Conservation (phyloP, 2,888 invertebrate genomes). For the Diabrotica balteata region DNA sequence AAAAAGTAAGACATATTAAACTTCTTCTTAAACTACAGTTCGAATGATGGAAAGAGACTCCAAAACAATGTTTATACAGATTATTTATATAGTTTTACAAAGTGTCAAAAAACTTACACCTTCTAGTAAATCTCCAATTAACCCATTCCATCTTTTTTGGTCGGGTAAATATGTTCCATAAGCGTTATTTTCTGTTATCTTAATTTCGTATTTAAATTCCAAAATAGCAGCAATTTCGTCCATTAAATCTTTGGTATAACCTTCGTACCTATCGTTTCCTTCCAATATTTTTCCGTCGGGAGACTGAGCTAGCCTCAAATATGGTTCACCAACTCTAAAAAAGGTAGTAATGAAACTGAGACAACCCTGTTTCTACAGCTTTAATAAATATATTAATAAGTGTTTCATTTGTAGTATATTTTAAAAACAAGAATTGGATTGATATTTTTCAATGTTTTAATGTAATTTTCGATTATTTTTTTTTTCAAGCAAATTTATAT, state of each 20-base stretch:
- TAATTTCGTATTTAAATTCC: conserved; percentile 59
- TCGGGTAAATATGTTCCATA: conserved; percentile 74
- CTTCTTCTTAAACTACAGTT: too few relatives aligned
- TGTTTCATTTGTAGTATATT: too few relatives aligned
- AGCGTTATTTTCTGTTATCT: conserved; percentile 70
- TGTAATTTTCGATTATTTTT: too few relatives aligned
- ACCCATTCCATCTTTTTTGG: conserved; percentile 79
- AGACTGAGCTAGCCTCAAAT: conserved; percentile 65
- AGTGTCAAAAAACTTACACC: conserved; percentile 63
- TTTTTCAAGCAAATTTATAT: too few relatives aligned
- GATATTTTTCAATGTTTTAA: too few relatives aligned
- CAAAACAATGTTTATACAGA: too few relatives aligned
- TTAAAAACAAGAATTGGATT: too few relatives aligned
- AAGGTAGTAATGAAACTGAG: background rate
- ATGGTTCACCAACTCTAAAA: conserved; percentile 73
- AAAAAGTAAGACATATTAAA: too few relatives aligned
- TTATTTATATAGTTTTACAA: background rate
- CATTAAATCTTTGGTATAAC: conserved; percentile 91
- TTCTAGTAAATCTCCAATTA: conserved; percentile 76
- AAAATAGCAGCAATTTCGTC: conserved; percentile 42
- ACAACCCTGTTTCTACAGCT: background rate
- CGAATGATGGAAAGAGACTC: too few relatives aligned
- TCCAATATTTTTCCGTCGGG: conserved; percentile 67
- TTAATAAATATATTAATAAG: background rate
- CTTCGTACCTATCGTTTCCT: conserved; percentile 83